These are phyloP conservation scores for Epistrophe eligans DNA, from an alignment of 2,888 invertebrate species.

Conservation along the genomic window DNA sequence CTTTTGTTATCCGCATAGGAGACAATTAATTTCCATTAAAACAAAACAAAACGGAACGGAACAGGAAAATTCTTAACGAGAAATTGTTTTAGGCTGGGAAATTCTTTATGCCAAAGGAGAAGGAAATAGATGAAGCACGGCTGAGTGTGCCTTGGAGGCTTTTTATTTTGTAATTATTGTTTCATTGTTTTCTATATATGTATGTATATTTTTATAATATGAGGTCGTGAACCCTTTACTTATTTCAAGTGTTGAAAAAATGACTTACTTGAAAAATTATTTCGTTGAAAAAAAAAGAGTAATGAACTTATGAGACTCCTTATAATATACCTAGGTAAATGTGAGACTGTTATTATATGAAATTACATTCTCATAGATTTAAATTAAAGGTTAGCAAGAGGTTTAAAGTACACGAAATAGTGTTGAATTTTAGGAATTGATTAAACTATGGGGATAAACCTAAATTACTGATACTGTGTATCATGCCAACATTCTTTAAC, in stretches of 20 bases:
- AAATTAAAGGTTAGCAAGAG: not conserved
- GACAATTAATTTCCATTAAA: slow-evolving; percentile 70
- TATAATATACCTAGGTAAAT: not conserved
- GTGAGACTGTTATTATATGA: not conserved
- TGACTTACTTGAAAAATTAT: not conserved
- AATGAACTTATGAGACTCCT: slow-evolving; percentile 18
- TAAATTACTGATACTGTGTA: too few relatives aligned
- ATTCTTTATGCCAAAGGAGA: slow-evolving; percentile 27
- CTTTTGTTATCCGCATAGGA: slow-evolving; percentile 64
- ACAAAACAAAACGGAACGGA: slow-evolving; percentile 21
- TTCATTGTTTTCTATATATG: slow-evolving; percentile 26
- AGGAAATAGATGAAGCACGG: slow-evolving; percentile 38
- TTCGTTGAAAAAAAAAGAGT: not conserved
- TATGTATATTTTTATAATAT: not conserved
- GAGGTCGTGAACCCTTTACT: slow-evolving; percentile 36
- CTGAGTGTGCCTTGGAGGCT: slow-evolving; percentile 54
- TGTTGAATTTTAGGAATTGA: not conserved
- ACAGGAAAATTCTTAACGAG: slow-evolving; percentile 61
- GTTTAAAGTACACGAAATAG: not conserved
- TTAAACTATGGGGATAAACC: too few relatives aligned
- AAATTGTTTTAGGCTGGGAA: slow-evolving; percentile 55
- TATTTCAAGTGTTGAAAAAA: not conserved
- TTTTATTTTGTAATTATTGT: slow-evolving; percentile 45
- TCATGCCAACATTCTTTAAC: too few relatives aligned
- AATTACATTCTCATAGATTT: slow-evolving; percentile 9